phyloP scores from a whole-genome alignment of 2,888 invertebrate genomes.

The Pandemis corylana region DNA sequence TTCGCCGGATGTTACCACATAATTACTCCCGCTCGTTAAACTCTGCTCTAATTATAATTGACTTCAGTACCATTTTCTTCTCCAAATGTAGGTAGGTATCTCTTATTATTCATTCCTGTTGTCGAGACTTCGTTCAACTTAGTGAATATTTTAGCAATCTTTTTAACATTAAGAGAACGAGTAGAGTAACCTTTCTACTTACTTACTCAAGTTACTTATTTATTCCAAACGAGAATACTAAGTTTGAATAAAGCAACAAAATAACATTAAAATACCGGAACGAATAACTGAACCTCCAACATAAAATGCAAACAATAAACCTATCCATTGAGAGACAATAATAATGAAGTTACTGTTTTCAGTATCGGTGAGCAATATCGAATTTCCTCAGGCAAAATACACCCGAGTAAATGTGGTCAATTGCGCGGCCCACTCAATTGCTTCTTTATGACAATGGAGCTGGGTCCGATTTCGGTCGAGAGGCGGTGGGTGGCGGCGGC shows the following conservation, averaged over 20 bases:
- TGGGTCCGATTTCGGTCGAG: conserved; percentile 51
- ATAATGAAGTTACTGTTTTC: conserved; percentile 48
- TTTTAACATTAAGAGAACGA: not conserved
- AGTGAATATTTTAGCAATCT: conserved; percentile 6
- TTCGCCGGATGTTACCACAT: conserved; percentile 76
- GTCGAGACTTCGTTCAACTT: not conserved
- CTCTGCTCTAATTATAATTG: conserved; percentile 58
- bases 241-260: not conserved
- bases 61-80: conserved; percentile 49
- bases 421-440: conserved; percentile 42
- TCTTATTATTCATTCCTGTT: conserved; percentile 19
- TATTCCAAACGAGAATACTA: not conserved
- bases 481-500: conserved; percentile 48
- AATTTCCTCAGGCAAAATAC: conserved; percentile 47
- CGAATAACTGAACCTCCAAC: conserved; percentile 28
- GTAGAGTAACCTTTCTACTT: not conserved
- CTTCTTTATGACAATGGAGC: conserved; percentile 53
- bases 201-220: not conserved
- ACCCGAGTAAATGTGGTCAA: conserved; percentile 44
- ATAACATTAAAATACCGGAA: conserved; percentile 17
- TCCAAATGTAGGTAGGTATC: conserved; percentile 37
- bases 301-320: conserved; percentile 44
- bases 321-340: conserved; percentile 45
- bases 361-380: conserved; percentile 47
- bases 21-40: conserved; percentile 73